Conservation (phyloP, 2,888 invertebrate genomes). For the Brachylomia viminalis region DNA sequence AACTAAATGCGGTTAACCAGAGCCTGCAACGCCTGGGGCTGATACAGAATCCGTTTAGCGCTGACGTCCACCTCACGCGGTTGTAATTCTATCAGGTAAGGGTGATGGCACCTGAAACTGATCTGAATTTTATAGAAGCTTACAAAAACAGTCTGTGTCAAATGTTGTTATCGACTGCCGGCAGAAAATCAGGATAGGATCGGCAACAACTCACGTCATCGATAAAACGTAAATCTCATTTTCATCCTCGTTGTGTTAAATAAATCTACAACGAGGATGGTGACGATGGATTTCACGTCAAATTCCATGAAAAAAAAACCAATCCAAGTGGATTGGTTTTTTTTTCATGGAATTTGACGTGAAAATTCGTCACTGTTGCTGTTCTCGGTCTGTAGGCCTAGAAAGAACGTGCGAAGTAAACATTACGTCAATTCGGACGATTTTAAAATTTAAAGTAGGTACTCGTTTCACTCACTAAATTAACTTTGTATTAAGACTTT, state of each 20-base stretch:
- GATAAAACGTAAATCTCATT: neutral
- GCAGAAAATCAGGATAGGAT: neutral
- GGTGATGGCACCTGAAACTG: neutral
- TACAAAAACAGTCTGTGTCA: no score
- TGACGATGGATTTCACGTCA: no score
- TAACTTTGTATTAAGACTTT: neutral
- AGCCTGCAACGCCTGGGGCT: neutral
- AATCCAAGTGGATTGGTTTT: neutral
- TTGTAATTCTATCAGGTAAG: conserved; percentile 1
- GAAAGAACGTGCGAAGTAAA: neutral
- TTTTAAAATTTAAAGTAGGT: neutral
- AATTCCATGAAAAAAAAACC: no score
- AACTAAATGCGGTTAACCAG: conserved; percentile 7
- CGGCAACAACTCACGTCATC: neutral
- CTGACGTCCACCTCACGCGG: neutral
- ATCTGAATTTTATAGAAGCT: neutral
- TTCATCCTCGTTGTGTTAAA: neutral
- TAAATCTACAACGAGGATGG: no score
- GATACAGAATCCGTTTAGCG: neutral
- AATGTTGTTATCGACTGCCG: neutral
- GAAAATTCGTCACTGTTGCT: neutral
- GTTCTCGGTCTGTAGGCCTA: neutral
- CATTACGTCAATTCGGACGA: neutral
- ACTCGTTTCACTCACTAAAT: neutral
- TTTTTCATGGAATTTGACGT: no score